Percentiles rank a stretch among this genome's conserved stretches.
phyloP scores from a whole-genome alignment of 2,888 invertebrate species.

The Harpagoxenus sublaevis region DNA sequence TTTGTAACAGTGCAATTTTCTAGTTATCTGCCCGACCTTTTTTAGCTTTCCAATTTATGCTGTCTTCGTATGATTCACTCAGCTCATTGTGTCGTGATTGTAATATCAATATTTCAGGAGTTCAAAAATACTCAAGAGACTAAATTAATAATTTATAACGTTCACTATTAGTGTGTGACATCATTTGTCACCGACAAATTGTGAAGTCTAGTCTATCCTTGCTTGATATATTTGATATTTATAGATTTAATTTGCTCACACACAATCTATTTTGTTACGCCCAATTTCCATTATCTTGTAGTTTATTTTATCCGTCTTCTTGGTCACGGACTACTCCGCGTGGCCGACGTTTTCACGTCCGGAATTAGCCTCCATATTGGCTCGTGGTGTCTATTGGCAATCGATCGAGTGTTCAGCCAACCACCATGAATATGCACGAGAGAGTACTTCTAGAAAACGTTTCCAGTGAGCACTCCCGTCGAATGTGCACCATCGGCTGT shows the following conservation, averaged over 20 bases:
- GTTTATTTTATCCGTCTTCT: constrained; percentile 22
- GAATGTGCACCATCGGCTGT: constrained; percentile 47
- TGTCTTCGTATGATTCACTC: neutral
- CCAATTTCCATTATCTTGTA: constrained; percentile 1
- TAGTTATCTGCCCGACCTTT: neutral
- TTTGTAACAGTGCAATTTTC: neutral
- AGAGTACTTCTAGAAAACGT: constrained; percentile 56
- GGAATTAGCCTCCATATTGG: constrained; percentile 49
- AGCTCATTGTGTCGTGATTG: neutral
- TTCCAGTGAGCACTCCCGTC: constrained; percentile 25
- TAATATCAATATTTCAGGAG: neutral
- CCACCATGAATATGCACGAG: constrained; percentile 57
- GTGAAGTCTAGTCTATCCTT: neutral
- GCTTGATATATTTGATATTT: neutral
- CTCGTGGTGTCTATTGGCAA: constrained; percentile 54
- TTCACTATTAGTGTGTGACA: neutral
- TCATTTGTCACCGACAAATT: neutral
- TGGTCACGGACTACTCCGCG: neutral
- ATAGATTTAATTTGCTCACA: neutral
- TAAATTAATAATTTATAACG: neutral
- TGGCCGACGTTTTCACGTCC: constrained; percentile 34
- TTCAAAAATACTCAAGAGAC: neutral
- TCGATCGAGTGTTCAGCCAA: constrained; percentile 56
- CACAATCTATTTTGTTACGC: neutral
- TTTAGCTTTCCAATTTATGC: neutral